Base-by-base conservation (phyloP, 2,113 vertebrate genomes). In the Apus apus region DNA sequence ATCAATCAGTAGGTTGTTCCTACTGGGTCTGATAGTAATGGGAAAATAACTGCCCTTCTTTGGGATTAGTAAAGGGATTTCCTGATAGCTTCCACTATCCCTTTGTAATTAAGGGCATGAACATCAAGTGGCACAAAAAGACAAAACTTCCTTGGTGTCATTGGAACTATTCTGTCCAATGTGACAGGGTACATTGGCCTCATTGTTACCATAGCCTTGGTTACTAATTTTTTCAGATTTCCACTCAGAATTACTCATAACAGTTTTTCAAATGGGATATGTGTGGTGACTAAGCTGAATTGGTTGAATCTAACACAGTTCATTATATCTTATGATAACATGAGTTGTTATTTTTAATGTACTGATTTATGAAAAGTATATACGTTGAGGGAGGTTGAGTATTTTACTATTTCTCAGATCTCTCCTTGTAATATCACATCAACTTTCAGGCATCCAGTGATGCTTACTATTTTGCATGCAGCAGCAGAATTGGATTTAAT, bases 141-240 rank as follows among this genome's bases (percentile, higher is more conserved):
- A 34, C 23, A 84, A 57, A 71, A 58, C 15, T 54, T 10, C 13
- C 29, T 30, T 50, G 48, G 50, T 64, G 45, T 75, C n/a, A 22
- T 2, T 71, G 29, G 71, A 87, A 38, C 43, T 68, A 4, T 70
- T 79, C 27, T 70, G 67, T 20, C n/a, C 26, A 46, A 1, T 0
- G 0, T 57, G 30, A 66, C 1, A 6, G 27, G 13, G 38, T 48
- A 36, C 36, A 27, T 57, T 73, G 46, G 51, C 38, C 46, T 85
- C 54, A 13, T n/a, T 79, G 36, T 60, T 89, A 60, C 72, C 0
- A 0, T 92, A 67, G 40, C 43, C 67, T 92, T 60, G 0, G 2
- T 96, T 94, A 94, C 53, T 90, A 23, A 90, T 57, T 91, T 94
- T 89, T 95, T 74, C 64, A 74, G 65, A 32, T 96, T 96, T 95